Percentiles rank a stretch among this genome's conserved stretches.
phyloP scores from a whole-genome alignment of 2,797 vertebrate genomes.

The Sebastes elongatus region DNA sequence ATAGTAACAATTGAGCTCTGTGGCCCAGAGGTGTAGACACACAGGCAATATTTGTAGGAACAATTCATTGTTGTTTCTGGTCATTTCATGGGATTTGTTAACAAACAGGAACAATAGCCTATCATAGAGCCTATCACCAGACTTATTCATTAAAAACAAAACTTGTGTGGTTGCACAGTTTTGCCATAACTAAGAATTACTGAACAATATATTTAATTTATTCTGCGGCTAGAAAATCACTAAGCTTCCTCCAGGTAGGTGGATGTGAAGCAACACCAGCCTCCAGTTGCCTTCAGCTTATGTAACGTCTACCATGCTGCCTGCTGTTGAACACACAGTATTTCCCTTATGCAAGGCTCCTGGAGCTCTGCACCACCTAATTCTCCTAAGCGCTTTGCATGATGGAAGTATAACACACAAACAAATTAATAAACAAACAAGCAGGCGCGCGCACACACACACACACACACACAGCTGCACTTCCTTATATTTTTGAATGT shows the following conservation, averaged over 20 bases:
- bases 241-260: constrained; percentile 13
- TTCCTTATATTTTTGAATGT: constrained; percentile 16
- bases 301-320: constrained; percentile 5
- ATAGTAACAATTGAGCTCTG: not conserved
- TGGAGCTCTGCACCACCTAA: constrained; percentile 1
- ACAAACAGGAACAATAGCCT: not conserved
- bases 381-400: not conserved
- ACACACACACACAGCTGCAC: constrained; percentile 1
- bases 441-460: not conserved
- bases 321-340: constrained; percentile 4
- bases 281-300: constrained; percentile 23
- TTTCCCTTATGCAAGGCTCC: not conserved
- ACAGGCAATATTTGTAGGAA: not conserved
- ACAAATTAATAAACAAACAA: constrained; percentile 1
- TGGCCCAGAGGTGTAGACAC: not conserved
- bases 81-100: not conserved
- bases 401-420: constrained; percentile 3
- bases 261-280: constrained; percentile 11
- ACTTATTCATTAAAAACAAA: not conserved
- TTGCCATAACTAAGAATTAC: not conserved
- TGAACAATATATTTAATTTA: constrained; percentile 12
- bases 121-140: not conserved
- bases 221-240: constrained; percentile 6
- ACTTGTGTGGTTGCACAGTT: not conserved
- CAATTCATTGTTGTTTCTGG: not conserved